A percentile compares a stretch with the other conserved stretches of the same genome.
These are phyloP conservation scores for Lordiphosa mommai DNA, from an alignment of 1,140 invertebrate species.

Conservation along the genomic window DNA sequence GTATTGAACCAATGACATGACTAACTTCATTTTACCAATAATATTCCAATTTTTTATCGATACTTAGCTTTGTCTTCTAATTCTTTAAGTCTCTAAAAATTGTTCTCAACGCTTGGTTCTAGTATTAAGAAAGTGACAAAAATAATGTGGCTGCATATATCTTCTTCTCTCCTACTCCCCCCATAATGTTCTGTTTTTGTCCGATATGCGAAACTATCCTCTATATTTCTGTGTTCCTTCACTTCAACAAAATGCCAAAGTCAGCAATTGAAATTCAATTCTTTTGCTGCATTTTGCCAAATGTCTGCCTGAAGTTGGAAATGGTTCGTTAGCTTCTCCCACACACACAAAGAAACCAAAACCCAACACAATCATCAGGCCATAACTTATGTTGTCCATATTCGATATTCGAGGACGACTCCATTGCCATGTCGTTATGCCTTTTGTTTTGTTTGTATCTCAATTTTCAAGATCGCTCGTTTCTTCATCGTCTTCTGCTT, in stretches of 20 bases:
- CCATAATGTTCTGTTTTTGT: too few relatives aligned
- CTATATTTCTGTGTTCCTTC: background rate
- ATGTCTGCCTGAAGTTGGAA: background rate
- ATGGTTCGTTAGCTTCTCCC: constrained; percentile 2
- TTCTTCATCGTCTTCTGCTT: constrained; percentile 22
- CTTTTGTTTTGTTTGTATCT: constrained; percentile 38
- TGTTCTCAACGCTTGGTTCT: too few relatives aligned
- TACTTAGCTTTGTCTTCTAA: too few relatives aligned
- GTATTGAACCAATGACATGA: too few relatives aligned
- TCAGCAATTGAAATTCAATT: constrained; percentile 14
- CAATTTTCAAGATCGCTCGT: constrained; percentile 32
- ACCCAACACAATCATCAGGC: constrained; percentile 7
- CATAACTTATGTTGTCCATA: constrained; percentile 42
- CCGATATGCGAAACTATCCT: too few relatives aligned
- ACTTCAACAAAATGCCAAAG: constrained; percentile 18
- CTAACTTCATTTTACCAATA: too few relatives aligned
- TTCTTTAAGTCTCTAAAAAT: too few relatives aligned
- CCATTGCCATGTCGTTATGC: background rate
- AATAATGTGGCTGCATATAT: too few relatives aligned
- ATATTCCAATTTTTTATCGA: too few relatives aligned
- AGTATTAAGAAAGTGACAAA: too few relatives aligned
- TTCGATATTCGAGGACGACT: constrained; percentile 28
- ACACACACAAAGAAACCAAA: background rate
- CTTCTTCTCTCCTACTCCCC: too few relatives aligned
- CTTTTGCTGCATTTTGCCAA: constrained; percentile 5